Conservation (phyloP, 2,113 vertebrate genomes). For the Apus apus region DNA sequence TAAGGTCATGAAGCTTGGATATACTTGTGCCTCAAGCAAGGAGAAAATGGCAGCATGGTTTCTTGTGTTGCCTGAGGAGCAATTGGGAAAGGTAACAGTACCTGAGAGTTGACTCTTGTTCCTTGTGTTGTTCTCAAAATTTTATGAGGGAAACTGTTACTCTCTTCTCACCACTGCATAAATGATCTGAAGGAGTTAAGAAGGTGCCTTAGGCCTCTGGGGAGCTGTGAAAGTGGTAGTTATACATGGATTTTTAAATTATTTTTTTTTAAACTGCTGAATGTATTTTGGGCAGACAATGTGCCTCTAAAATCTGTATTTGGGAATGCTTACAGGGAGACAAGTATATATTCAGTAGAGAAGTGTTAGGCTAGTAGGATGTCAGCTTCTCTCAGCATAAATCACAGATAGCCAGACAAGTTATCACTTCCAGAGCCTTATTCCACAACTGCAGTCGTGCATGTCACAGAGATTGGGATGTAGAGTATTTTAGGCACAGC, state of each 20-base stretch:
- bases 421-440: not conserved
- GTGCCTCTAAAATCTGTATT: not conserved
- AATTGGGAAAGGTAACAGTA: not conserved
- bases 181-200: not conserved
- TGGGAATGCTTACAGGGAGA: not conserved
- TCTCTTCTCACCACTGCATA: not conserved
- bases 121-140: not conserved
- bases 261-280: not conserved
- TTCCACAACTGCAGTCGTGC: not conserved
- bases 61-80: not conserved
- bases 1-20: not conserved
- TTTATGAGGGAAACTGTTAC: not conserved
- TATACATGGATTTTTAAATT: not conserved
- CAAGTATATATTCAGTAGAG: not conserved
- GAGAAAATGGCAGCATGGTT: not conserved
- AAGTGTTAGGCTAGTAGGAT: not conserved
- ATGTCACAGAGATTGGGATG: not conserved
- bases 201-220: not conserved
- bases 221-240: not conserved
- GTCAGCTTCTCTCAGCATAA: not conserved
- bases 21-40: not conserved
- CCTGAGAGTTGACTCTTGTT: not conserved
- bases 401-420: not conserved
- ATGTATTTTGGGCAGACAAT: not conserved
- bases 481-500: not conserved